Conservation (phyloP, 2,888 invertebrate species). For the Pemphredon lugubris region DNA sequence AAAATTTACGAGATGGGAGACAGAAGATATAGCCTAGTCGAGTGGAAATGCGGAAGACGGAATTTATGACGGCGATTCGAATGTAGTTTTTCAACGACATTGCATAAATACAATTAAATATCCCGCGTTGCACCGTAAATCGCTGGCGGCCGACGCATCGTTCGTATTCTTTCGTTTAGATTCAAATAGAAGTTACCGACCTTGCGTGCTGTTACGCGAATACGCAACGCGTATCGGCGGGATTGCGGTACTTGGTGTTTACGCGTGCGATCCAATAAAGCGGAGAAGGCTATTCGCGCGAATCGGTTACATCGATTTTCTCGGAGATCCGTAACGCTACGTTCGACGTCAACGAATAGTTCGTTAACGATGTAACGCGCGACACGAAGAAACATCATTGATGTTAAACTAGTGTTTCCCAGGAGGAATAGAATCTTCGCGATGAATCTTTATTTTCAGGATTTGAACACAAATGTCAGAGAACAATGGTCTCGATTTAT, state of each 20-base stretch:
- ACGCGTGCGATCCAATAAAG: slow-evolving; percentile 34
- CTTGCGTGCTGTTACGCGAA: neutral
- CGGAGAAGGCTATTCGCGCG: slow-evolving; percentile 20
- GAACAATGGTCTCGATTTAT: neutral
- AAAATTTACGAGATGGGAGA: slow-evolving; percentile 1
- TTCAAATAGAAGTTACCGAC: neutral
- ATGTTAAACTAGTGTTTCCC: slow-evolving; percentile 18
- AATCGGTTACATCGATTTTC: slow-evolving; percentile 52
- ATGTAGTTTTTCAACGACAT: slow-evolving; percentile 4
- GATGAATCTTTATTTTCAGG: neutral
- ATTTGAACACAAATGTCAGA: neutral
- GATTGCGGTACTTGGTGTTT: slow-evolving; percentile 36
- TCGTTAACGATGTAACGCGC: slow-evolving; percentile 51
- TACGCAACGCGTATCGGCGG: slow-evolving; percentile 13
- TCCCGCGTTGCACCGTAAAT: neutral
- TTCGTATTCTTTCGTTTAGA: neutral
- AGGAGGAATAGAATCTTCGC: no score
- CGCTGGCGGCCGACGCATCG: neutral
- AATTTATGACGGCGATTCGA: neutral
- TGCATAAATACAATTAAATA: slow-evolving; percentile 33
- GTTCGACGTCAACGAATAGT: slow-evolving; percentile 51
- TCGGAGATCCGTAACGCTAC: slow-evolving; percentile 43
- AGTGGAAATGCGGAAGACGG: neutral
- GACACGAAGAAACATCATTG: slow-evolving; percentile 30
- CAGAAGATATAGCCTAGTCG: neutral